Evolutionary conservation across 2,888 invertebrate species (phyloP), one percentile per base, ranked within the genome.

Genomic region (Hypomecis atomaria): DNA sequence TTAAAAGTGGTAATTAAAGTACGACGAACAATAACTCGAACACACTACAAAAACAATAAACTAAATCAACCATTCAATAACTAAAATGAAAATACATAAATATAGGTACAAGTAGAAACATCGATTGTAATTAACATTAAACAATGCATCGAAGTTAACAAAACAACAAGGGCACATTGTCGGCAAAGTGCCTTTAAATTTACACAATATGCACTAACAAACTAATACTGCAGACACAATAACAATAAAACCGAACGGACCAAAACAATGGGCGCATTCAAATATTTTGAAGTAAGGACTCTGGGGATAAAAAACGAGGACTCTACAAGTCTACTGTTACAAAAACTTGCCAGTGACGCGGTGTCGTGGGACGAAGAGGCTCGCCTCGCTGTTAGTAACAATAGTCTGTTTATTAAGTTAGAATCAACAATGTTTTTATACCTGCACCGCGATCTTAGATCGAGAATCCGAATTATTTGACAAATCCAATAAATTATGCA

Each of bases 231-330:
- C 65, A 63, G 69, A 73, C 78, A 85, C 82, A 81, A 82, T 78
- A 75, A 77, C 73, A 76, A 78, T 74, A 78, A 52, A 56, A 78
- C 62, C 69, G 23, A 75, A 77, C 72, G 72, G 71, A 72, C 71
- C 72, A 72, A 79, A 84, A 89, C 87, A 90, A 89, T 82, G 76
- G 76, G 68, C 70, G 78, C 83, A 83, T 85, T 86, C 84, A 85
- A 85, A 83, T 78, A 86, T 83, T 85, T 78, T 83, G 76, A 82
- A 80, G 82, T 81, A 79, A 86, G 81, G 82, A 79, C 81, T 78
- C 49, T 50, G n/a, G 36, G 8, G 37, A 37, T 50, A 43, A 43
- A 43, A 82, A 80, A 82, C 81, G 78, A 85, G 81, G 81, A 13
- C 47, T 47, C 47, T 47, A 47, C 8, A 43, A 43, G n/a, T n/a